Evolutionary conservation across 2,888 invertebrate species (phyloP).

Genomic region (Leistus spinibarbis): DNA sequence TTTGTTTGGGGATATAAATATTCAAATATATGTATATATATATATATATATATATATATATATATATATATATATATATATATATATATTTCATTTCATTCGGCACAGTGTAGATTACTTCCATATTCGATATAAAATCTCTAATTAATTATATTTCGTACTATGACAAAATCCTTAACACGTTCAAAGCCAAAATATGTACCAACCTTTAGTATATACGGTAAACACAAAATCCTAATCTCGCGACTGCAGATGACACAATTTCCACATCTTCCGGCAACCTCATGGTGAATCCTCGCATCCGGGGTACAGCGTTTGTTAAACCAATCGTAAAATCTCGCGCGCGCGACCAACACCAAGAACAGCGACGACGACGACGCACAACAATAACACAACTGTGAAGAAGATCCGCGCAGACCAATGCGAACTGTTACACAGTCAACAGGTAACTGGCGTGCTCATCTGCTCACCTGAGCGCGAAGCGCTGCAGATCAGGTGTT

Average conservation of each 20-base stretch:
- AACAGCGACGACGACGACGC: not conserved
- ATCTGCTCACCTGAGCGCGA: not conserved
- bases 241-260: not conserved
- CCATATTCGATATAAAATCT: too few relatives aligned
- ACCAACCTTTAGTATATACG: not conserved
- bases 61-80: too few relatives aligned
- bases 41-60: too few relatives aligned
- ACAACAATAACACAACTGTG: not conserved
- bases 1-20: too few relatives aligned
- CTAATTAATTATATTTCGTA: too few relatives aligned
- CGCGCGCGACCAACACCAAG: not conserved
- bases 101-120: too few relatives aligned
- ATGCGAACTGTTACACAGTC: not conserved
- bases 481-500: not conserved
- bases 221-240: not conserved
- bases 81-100: too few relatives aligned
- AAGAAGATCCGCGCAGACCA: not conserved
- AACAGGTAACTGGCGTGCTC: not conserved
- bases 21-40: too few relatives aligned
- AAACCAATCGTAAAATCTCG: not conserved
- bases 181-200: not conserved
- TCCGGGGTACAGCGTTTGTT: not conserved
- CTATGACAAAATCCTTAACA: too few relatives aligned
- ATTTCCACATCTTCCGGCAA: not conserved
- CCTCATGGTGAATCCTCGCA: not conserved